phyloP scores from a whole-genome alignment of 2,888 invertebrate species.

The Tanytarsus gracilentus region DNA sequence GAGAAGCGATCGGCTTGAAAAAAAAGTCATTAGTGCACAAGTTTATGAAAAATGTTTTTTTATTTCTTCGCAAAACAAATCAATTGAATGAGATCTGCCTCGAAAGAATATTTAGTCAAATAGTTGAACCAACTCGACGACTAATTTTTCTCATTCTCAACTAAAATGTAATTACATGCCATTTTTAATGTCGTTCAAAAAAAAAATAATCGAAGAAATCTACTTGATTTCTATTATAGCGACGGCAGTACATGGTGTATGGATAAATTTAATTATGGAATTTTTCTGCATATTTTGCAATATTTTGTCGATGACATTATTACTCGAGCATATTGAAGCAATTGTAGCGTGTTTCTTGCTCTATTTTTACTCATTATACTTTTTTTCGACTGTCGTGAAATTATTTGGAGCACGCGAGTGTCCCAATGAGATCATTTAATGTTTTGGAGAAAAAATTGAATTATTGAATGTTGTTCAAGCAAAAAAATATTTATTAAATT shows the following conservation, averaged over 20 bases:
- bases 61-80: background rate
- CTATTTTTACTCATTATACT: background rate
- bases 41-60: background rate
- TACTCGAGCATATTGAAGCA: constrained; percentile 1
- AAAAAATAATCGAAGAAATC: constrained; percentile 6
- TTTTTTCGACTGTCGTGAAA: background rate
- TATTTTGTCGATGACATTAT: constrained; percentile 26
- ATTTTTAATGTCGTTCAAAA: constrained; percentile 1
- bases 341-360: constrained; percentile 1
- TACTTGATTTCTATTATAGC: constrained; percentile 5
- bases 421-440: too few relatives aligned
- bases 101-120: background rate
- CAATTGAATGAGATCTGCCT: background rate
- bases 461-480: too few relatives aligned
- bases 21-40: background rate
- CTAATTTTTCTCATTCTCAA: background rate
- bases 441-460: too few relatives aligned
- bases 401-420: constrained; percentile 8
- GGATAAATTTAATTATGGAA: constrained; percentile 24
- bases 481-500: too few relatives aligned
- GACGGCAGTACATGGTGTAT: background rate
- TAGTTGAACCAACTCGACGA: constrained; percentile 2
- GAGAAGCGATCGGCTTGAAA: background rate
- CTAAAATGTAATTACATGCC: constrained; percentile 1
- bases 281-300: constrained; percentile 27